A percentile compares a stretch with the other conserved stretches of the same genome.
phyloP scores from a whole-genome alignment of 2,888 invertebrate genomes.

The Phortica magna region DNA sequence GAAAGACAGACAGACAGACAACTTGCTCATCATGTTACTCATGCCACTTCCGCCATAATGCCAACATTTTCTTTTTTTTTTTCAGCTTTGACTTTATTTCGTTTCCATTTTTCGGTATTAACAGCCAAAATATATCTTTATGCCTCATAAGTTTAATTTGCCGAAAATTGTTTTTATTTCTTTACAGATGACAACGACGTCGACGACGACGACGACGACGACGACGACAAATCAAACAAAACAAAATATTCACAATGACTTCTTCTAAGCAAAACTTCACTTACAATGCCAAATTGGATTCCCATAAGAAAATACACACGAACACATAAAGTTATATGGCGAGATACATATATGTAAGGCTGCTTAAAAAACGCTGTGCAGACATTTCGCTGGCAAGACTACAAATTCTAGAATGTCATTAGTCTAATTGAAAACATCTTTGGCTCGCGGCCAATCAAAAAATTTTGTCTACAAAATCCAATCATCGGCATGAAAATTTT shows the following conservation, averaged over 20 bases:
- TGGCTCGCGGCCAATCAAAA: conserved; percentile 59
- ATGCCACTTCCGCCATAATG: background rate
- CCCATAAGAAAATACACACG: background rate
- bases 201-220: conserved; percentile 52
- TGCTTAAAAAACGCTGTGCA: conserved; percentile 43
- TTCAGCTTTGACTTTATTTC: conserved; percentile 33
- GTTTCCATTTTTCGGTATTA: conserved; percentile 57
- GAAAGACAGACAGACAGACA: no score
- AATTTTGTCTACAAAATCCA: conserved; percentile 23
- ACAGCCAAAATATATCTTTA: conserved; percentile 72
- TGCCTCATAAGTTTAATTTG: conserved; percentile 74
- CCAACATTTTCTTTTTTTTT: conserved; percentile 18
- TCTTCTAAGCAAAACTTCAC: background rate
- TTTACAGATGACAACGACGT: conserved; percentile 55
- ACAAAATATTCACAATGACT: conserved; percentile 16
- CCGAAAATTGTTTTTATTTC: conserved; percentile 72
- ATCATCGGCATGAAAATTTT: conserved; percentile 19
- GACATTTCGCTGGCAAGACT: conserved; percentile 64
- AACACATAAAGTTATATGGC: background rate
- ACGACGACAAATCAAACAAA: conserved; percentile 47
- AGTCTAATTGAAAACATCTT: conserved; percentile 71
- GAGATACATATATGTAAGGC: background rate
- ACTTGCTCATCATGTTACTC: background rate
- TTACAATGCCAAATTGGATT: conserved; percentile 12
- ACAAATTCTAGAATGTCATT: conserved; percentile 71